A percentile compares a stretch with the other conserved stretches of the same genome.
Evolutionary conservation across 2,797 vertebrate genomes (phyloP).

Genomic region (Coreius guichenoti): DNA sequence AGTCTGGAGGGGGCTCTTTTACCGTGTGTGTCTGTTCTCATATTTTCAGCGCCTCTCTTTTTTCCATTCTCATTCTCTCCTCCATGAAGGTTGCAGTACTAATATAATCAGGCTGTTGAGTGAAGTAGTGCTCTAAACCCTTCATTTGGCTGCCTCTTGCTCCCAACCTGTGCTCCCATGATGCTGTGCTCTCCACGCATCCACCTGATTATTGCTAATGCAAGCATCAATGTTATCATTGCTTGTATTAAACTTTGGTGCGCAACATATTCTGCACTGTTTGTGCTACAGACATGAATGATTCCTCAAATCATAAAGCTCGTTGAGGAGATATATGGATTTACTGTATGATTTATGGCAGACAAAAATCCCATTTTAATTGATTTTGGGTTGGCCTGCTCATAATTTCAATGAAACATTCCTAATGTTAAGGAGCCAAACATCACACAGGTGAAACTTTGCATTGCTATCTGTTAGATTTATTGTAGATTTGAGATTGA

Average conservation of each 20-base stretch:
- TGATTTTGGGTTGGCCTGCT: not conserved
- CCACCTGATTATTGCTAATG: constrained; percentile 3
- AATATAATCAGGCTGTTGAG: constrained; percentile 61
- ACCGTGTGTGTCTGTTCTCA: constrained; percentile 45
- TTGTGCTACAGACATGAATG: not conserved
- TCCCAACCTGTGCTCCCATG: not conserved
- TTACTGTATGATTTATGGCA: constrained; percentile 1
- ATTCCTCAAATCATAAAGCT: not conserved
- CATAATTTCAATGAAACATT: not conserved
- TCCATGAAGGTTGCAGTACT: constrained; percentile 3
- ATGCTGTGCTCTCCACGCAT: not conserved
- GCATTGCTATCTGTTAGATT: not conserved
- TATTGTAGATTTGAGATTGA: constrained; percentile 6
- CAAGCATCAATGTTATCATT: not conserved
- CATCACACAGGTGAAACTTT: constrained; percentile 2
- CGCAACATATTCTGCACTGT: not conserved
- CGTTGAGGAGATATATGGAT: not conserved
- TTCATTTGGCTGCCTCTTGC: constrained; percentile 26
- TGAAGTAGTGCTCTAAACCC: constrained; percentile 52
- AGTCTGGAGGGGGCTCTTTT: constrained; percentile 54
- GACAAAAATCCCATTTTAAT: not conserved
- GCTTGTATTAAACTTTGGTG: not conserved
- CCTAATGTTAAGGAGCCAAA: not conserved
- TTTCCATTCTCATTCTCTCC: not conserved
- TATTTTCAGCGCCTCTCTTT: constrained; percentile 31